Percentiles rank a stretch among this genome's conserved stretches.
Conservation (phyloP, 30 jellyfish, hydroid and myxozoan species). For the Cassiopea andromeda region DNA sequence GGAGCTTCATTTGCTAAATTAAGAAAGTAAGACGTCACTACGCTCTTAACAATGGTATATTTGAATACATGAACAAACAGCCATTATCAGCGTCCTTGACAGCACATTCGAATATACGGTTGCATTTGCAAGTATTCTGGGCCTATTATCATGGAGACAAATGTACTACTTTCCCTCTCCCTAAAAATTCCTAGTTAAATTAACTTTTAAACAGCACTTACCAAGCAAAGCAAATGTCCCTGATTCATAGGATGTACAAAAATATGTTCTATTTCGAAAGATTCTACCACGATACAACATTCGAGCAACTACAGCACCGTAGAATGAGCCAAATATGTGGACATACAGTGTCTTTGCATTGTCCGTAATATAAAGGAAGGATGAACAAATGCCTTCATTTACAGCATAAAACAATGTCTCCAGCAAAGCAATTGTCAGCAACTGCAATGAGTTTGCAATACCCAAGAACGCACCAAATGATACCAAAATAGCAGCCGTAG, state of each 20-base stretch:
- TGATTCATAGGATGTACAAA: constrained; percentile 70
- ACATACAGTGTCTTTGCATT: constrained; percentile 76
- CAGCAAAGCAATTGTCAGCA: constrained; percentile 74
- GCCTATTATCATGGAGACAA: no score
- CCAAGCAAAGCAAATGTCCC: constrained; percentile 81
- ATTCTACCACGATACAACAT: constrained; percentile 74
- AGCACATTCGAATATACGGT: no score
- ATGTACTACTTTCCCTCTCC: no score
- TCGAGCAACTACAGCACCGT: constrained; percentile 81
- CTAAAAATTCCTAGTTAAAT: no score
- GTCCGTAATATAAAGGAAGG: constrained; percentile 61
- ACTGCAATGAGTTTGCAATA: constrained; percentile 80
- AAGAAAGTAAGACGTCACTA: no score
- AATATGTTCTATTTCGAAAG: constrained; percentile 42
- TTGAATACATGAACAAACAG: no score
- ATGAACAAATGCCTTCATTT: constrained; percentile 81
- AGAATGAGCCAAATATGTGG: constrained; percentile 86
- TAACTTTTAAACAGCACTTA: constrained; percentile 22
- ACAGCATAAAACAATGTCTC: constrained; percentile 75
- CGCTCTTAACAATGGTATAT: no score
- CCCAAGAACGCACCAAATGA: constrained; percentile 93
- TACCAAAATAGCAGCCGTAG: constrained; percentile 76
- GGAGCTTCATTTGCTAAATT: no score
- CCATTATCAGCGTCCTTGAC: no score
- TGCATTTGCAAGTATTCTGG: no score